Conservation (phyloP, 2,888 invertebrate species). For the Archaeoteleia sp. region DNA sequence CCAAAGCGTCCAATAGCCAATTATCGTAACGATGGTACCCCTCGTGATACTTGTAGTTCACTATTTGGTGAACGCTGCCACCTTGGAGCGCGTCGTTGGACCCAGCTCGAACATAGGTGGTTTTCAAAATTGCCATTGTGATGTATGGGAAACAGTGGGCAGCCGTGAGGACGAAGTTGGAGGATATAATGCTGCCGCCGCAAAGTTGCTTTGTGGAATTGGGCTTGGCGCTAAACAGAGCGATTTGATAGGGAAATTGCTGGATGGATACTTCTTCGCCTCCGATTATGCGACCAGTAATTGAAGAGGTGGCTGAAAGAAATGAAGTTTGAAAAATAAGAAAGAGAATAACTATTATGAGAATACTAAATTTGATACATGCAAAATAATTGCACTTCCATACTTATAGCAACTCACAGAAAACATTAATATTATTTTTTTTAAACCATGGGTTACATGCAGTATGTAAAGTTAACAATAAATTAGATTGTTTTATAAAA, state of each 20-base stretch:
- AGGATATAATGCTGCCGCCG: conserved; percentile 77
- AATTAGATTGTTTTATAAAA: too few relatives aligned
- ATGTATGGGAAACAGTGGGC: conserved; percentile 76
- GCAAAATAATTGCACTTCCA: too few relatives aligned
- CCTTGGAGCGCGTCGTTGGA: conserved; percentile 75
- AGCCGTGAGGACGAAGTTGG: conserved; percentile 76
- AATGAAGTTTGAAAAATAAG: too few relatives aligned
- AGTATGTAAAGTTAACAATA: too few relatives aligned
- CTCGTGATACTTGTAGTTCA: conserved; percentile 76
- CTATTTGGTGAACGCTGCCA: conserved; percentile 76
- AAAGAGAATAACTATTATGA: too few relatives aligned
- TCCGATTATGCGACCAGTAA: too few relatives aligned
- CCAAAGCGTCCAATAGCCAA: conserved; percentile 72
- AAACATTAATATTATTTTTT: too few relatives aligned
- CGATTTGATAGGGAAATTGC: conserved; percentile 76
- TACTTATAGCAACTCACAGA: too few relatives aligned
- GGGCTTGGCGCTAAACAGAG: conserved; percentile 70
- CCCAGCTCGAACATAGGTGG: conserved; percentile 75
- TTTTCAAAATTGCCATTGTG: conserved; percentile 36
- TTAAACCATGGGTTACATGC: too few relatives aligned
- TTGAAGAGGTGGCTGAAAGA: too few relatives aligned
- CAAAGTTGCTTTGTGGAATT: conserved; percentile 73
- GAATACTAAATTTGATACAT: too few relatives aligned
- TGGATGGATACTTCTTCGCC: too few relatives aligned
- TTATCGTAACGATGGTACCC: conserved; percentile 71